Percentiles rank a stretch among this genome's conserved stretches.
phyloP scores from a whole-genome alignment of 2,113 vertebrate genomes.

The Machaerirhynchus nigripectus region DNA sequence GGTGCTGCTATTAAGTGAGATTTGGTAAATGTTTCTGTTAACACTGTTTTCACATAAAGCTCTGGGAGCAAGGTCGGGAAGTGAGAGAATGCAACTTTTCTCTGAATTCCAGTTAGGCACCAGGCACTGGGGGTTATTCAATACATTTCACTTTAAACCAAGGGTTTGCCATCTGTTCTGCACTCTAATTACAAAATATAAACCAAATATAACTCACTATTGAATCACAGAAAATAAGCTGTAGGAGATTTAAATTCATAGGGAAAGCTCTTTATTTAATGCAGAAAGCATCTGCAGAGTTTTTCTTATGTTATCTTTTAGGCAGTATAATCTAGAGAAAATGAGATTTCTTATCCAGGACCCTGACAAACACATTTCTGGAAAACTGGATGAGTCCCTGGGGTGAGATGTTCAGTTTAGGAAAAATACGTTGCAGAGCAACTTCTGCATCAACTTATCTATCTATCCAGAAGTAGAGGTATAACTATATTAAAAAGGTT shows the following conservation, averaged over 20 bases:
- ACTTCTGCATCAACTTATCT: neutral
- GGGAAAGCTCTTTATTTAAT: slow-evolving; percentile 34
- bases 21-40: neutral
- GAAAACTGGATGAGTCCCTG: neutral
- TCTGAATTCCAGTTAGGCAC: neutral
- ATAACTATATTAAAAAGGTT: neutral
- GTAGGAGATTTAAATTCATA: slow-evolving; percentile 10
- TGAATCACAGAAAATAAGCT: slow-evolving; percentile 6
- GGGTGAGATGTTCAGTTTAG: neutral
- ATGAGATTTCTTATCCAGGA: neutral
- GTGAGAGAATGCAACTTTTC: neutral
- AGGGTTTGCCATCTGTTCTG: slow-evolving; percentile 55
- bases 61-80: neutral
- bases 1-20: neutral
- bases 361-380: neutral
- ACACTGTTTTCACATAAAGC: neutral
- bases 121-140: neutral
- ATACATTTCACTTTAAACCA: neutral
- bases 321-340: neutral
- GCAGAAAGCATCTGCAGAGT: slow-evolving; percentile 7
- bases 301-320: neutral
- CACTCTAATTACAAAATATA: slow-evolving; percentile 50
- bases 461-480: neutral
- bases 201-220: slow-evolving; percentile 23
- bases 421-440: neutral